Percentiles rank a stretch among this genome's conserved stretches.
These are phyloP conservation scores for Piaya cayana DNA, from an alignment of 2,113 vertebrate genomes.

Conservation along the genomic window DNA sequence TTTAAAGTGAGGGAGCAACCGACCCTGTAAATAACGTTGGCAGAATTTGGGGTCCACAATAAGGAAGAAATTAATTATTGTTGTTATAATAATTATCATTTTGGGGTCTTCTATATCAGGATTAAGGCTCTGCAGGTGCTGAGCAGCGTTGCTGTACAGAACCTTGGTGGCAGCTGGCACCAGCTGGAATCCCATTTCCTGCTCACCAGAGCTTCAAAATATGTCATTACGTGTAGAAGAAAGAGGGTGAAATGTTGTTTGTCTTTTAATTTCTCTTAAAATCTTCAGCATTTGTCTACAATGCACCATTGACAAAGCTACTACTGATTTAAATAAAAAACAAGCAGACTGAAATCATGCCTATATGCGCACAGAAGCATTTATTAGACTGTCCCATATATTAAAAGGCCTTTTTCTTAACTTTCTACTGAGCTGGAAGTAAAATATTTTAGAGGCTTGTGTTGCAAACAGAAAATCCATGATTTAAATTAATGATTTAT, in stretches of 20 bases:
- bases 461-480: constrained; percentile 58
- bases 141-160: constrained; percentile 16
- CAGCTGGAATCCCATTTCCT: constrained; percentile 70
- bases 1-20: neutral
- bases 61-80: neutral
- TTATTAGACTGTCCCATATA: neutral
- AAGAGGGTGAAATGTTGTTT: constrained; percentile 35
- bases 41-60: neutral
- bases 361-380: neutral
- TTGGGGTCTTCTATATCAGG: neutral
- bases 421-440: constrained; percentile 13
- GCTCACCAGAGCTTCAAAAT: constrained; percentile 67
- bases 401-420: constrained; percentile 28
- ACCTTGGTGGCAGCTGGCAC: constrained; percentile 53
- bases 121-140: constrained; percentile 52
- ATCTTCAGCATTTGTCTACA: constrained; percentile 13
- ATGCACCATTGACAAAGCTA: neutral
- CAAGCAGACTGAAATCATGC: neutral
- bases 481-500: constrained; percentile 77
- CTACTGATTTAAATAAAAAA: constrained; percentile 35
- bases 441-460: constrained; percentile 35
- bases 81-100: neutral
- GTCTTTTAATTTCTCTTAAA: constrained; percentile 34
- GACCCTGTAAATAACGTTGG: neutral
- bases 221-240: constrained; percentile 44